Evolutionary conservation across 2,888 invertebrate genomes (phyloP), one percentile per base, ranked within the genome.

Genomic region (Incurvaria masculella): DNA sequence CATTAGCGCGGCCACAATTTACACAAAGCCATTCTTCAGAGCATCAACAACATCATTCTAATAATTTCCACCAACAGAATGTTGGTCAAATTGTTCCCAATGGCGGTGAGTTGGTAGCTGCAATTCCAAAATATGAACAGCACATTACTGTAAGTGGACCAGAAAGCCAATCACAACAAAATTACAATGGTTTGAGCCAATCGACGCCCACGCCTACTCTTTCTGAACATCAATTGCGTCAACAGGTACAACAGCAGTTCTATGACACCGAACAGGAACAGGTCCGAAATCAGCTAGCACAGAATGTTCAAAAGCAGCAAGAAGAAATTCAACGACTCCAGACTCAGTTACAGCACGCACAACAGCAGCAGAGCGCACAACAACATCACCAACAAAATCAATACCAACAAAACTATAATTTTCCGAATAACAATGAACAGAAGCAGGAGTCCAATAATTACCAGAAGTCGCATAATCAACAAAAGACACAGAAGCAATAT

Each of bases 111-210:
- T 73, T 91, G 39, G 81, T 90, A 18, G 85, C 87, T 48, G 85
- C 91, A 17, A 83, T 91, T 49, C 86, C 91, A 5, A 89, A 88
- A 70, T 85, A 83, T 55, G 91, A 92, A 66, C 89, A 91, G 56
- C 91, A 91, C 57, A 81, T 87, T 52, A 82, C 87, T 14, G 76
- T 84, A n/a, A 69, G 72, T 57, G 71, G 68, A 42, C 64, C 72
- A 45, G 65, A n/a, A 33, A 33, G 14, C 14, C 33, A 66, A 42
- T 54, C 58, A 45, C 59, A 66, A 59, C 56, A 66, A 18, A 61
- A 64, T 52, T 66, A 65, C 51, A 66, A 59, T 53, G 63, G 62
- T 14, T 59, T 73, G 17, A 64, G 61, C 55, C 64, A 63, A 42
- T 48, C 64, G 48, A 44, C 57, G 55, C 52, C 57, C 64, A 55